These are phyloP conservation scores for Cephonodes hylas DNA, from an alignment of 2,888 invertebrate genomes.

Conservation along the genomic window DNA sequence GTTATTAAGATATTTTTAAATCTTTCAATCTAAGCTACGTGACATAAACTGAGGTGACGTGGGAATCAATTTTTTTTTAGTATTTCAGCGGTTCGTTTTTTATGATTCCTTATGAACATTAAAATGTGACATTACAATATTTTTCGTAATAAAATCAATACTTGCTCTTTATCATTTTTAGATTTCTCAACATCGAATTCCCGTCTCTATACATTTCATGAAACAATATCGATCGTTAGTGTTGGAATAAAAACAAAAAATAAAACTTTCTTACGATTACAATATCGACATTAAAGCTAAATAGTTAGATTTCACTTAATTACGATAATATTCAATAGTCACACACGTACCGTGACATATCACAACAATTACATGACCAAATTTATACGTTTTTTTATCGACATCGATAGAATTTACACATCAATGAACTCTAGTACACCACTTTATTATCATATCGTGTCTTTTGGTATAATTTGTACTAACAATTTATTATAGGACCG, in stretches of 20 bases:
- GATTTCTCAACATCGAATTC: no score
- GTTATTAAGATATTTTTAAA: no score
- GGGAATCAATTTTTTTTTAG: no score
- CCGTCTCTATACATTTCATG: not conserved
- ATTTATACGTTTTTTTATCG: conserved; percentile 3
- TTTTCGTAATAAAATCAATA: no score
- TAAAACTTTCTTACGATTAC: conserved; percentile 1
- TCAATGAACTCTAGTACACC: not conserved
- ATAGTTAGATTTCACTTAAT: conserved; percentile 9
- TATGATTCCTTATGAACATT: no score
- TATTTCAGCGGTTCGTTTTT: no score
- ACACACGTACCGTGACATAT: conserved; percentile 3
- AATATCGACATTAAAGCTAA: conserved; percentile 9
- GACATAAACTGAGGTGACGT: no score
- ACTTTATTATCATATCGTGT: conserved; percentile 21
- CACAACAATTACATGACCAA: conserved; percentile 5
- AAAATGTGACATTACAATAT: no score
- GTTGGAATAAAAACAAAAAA: conserved; percentile 1
- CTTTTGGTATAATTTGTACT: conserved; percentile 35
- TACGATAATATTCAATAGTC: conserved; percentile 6
- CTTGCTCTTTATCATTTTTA: no score
- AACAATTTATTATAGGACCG: conserved; percentile 18
- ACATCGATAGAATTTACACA: conserved; percentile 6
- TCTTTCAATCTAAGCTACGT: no score
- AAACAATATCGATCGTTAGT: not conserved